Evolutionary conservation across 2,797 vertebrate species (phyloP).

Genomic region (Hyperoplus immaculatus): DNA sequence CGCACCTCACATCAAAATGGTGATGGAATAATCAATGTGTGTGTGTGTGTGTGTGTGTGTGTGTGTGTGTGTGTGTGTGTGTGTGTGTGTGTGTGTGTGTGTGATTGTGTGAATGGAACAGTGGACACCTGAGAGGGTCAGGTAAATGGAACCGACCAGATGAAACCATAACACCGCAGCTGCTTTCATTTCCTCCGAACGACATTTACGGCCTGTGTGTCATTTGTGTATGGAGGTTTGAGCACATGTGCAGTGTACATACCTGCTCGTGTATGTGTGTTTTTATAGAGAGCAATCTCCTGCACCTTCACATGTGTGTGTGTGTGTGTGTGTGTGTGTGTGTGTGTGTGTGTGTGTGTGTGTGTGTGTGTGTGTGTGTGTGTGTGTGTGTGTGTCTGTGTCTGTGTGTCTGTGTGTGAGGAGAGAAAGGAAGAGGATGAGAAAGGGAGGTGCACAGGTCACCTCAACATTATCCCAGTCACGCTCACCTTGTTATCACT

Average conservation of each 20-base stretch:
- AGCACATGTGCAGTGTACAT: conserved; percentile 1
- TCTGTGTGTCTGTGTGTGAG: not conserved
- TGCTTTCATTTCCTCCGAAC: conserved; percentile 67
- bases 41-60: conserved; percentile 15
- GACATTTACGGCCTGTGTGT: conserved; percentile 61
- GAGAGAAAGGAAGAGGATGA: not conserved
- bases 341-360: not conserved
- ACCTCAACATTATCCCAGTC: conserved; percentile 22
- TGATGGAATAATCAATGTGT: conserved; percentile 72
- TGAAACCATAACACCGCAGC: conserved; percentile 75
- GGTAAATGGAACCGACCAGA: conserved; percentile 74
- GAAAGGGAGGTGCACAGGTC: not conserved
- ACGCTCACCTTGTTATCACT: conserved; percentile 20
- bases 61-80: conserved; percentile 21
- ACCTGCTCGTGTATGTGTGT: not conserved
- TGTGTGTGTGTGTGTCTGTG: not conserved
- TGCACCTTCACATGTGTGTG: not conserved
- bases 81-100: conserved; percentile 37
- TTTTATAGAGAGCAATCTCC: not conserved
- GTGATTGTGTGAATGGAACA: conserved; percentile 36
- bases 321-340: not conserved
- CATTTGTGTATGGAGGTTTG: conserved; percentile 2
- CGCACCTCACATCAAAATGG: conserved; percentile 46
- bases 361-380: not conserved
- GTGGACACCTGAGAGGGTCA: conserved; percentile 68